Conservation (phyloP, 2,113 vertebrate species). For the Lycocorax pyrrhopterus region DNA sequence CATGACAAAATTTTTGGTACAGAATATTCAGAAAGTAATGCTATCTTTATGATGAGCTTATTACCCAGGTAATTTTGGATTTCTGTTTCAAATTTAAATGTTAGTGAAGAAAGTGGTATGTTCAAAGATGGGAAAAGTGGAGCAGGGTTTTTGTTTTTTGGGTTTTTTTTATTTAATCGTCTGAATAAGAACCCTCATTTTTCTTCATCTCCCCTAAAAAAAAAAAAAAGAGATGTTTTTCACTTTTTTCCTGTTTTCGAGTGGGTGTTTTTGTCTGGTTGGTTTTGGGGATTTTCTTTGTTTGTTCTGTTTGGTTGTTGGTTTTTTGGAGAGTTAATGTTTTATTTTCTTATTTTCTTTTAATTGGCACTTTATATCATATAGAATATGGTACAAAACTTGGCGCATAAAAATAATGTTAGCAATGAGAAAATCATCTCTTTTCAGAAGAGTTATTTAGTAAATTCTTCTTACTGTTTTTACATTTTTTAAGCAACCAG, state of each 20-base stretch:
- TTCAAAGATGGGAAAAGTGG: neutral
- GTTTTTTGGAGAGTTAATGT: neutral
- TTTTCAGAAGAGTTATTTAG: neutral
- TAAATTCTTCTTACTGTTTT: neutral
- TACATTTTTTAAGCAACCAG: neutral
- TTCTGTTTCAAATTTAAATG: neutral
- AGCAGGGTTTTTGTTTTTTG: neutral
- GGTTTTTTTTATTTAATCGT: neutral
- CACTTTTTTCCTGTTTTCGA: neutral
- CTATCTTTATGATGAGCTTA: neutral
- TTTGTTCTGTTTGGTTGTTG: neutral
- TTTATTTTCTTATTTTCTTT: neutral
- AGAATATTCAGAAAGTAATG: neutral
- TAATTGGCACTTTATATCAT: neutral
- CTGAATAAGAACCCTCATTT: neutral
- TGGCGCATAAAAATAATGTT: neutral
- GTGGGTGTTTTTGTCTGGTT: neutral
- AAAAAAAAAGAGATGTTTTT: neutral
- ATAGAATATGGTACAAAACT: neutral
- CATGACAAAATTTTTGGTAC: neutral
- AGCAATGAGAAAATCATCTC: neutral
- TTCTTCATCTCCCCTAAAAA: neutral
- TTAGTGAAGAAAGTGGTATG: neutral
- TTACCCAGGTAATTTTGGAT: neutral
- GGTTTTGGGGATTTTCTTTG: neutral